Percentiles rank a stretch among this genome's conserved stretches.
Evolutionary conservation across 2,113 vertebrate species (phyloP).

Genomic region (Sylvia atricapilla): DNA sequence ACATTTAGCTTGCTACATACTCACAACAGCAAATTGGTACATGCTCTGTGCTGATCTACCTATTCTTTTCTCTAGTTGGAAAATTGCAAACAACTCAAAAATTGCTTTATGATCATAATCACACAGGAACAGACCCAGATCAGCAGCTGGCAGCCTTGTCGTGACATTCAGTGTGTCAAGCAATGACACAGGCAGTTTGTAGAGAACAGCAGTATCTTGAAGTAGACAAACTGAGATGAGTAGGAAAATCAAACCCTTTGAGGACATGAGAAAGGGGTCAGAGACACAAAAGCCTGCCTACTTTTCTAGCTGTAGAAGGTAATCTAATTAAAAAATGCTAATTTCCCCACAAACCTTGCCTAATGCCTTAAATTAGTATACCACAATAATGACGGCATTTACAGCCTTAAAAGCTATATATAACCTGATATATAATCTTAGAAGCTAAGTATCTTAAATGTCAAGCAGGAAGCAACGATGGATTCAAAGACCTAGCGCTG

Average conservation of each 20-base stretch:
- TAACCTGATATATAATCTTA: background rate
- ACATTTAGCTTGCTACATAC: background rate
- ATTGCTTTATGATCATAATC: background rate
- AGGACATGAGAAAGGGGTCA: background rate
- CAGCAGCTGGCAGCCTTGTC: background rate
- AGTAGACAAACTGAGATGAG: background rate
- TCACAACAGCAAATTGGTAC: background rate
- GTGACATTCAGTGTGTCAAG: background rate
- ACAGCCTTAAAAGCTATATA: background rate
- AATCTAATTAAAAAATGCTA: conserved; percentile 1
- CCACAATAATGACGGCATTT: background rate
- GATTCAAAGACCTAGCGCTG: background rate
- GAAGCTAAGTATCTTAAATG: background rate
- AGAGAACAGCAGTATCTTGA: background rate
- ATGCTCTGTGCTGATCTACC: background rate
- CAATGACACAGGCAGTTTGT: background rate
- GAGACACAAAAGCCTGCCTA: background rate
- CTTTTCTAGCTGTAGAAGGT: background rate
- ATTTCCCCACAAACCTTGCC: background rate
- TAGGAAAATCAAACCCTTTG: background rate
- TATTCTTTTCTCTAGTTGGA: background rate
- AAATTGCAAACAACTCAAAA: background rate
- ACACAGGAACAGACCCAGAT: background rate
- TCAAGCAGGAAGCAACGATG: background rate
- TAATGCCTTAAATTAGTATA: background rate